phyloP scores from a whole-genome alignment of 2,797 vertebrate genomes.

The Bufotes viridis region DNA sequence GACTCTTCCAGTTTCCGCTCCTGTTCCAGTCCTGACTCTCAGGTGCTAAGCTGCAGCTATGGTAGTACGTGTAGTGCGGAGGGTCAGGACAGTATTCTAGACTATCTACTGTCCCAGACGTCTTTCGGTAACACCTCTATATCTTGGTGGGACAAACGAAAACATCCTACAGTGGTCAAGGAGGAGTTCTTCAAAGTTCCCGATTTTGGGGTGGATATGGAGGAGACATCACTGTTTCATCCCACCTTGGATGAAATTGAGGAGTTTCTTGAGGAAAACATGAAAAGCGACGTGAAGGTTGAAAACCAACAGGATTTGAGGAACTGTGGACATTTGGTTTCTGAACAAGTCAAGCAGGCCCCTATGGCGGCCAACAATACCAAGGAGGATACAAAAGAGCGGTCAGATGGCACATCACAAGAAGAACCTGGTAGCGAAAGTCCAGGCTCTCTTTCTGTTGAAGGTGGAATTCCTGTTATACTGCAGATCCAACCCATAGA shows the following conservation, averaged over 20 bases:
- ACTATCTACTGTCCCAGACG: conserved; percentile 89
- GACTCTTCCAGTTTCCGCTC: conserved; percentile 91
- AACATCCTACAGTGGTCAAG: conserved; percentile 76
- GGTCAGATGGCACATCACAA: conserved; percentile 67
- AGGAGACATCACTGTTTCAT: conserved; percentile 89
- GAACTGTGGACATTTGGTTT: conserved; percentile 70
- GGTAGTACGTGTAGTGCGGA: conserved; percentile 81
- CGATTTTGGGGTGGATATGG: conserved; percentile 79
- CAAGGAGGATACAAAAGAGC: conserved; percentile 74
- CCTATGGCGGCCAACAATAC: conserved; percentile 72
- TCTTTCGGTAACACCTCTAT: conserved; percentile 77
- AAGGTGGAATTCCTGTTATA: conserved; percentile 84
- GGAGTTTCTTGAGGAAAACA: conserved; percentile 98
- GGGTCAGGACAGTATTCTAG: conserved; percentile 90
- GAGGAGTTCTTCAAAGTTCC: conserved; percentile 86
- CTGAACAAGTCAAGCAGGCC: conserved; percentile 78
- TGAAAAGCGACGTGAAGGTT: conserved; percentile 86
- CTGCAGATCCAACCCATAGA: conserved; percentile 90
- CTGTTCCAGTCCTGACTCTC: conserved; percentile 91
- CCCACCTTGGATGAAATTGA: conserved; percentile 97
- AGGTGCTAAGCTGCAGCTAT: conserved; percentile 87
- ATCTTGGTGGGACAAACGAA: conserved; percentile 83
- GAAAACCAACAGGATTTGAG: conserved; percentile 76
- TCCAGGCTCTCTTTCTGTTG: conserved; percentile 66
- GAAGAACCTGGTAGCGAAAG: conserved; percentile 69